phyloP scores from a whole-genome alignment of 2,888 invertebrate species.

The Drosophila infuscata region DNA sequence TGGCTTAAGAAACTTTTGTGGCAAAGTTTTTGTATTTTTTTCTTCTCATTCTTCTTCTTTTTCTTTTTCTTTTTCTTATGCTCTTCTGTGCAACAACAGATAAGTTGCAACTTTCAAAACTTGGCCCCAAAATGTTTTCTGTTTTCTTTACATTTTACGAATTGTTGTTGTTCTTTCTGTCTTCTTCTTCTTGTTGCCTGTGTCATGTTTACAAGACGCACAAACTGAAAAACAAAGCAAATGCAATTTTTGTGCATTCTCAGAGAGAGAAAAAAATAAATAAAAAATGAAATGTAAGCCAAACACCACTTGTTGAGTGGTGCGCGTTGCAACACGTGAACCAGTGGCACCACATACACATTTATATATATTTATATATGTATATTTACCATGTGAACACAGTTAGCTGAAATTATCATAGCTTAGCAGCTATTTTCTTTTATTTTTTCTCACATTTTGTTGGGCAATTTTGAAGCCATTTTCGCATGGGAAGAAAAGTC shows the following conservation, averaged over 20 bases:
- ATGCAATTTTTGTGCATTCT: slow-evolving; percentile 58
- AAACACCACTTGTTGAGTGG: slow-evolving; percentile 65
- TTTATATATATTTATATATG: background rate
- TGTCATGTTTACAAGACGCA: slow-evolving; percentile 62
- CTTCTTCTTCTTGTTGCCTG: slow-evolving; percentile 1
- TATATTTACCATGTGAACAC: slow-evolving; percentile 9
- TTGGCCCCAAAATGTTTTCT: slow-evolving; percentile 71
- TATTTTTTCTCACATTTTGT: background rate
- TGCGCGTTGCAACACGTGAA: slow-evolving; percentile 17
- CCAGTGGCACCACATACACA: background rate
- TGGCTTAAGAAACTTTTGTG: slow-evolving; percentile 80
- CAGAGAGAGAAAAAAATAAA: slow-evolving; percentile 19
- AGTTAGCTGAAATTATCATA: slow-evolving; percentile 49
- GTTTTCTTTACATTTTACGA: slow-evolving; percentile 66
- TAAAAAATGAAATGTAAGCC: slow-evolving; percentile 29
- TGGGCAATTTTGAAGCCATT: slow-evolving; percentile 28
- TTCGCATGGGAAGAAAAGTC: background rate
- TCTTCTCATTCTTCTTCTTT: background rate
- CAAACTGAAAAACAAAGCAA: slow-evolving; percentile 32
- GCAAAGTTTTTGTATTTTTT: slow-evolving; percentile 25
- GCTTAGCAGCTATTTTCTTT: slow-evolving; percentile 49
- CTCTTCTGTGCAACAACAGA: slow-evolving; percentile 67
- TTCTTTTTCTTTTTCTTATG: background rate
- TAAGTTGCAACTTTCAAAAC: slow-evolving; percentile 81
- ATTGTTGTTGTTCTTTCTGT: slow-evolving; percentile 41